These are phyloP conservation scores for Triops longicaudatus DNA, from an alignment of 1,140 invertebrate genomes.

Conservation along the genomic window DNA sequence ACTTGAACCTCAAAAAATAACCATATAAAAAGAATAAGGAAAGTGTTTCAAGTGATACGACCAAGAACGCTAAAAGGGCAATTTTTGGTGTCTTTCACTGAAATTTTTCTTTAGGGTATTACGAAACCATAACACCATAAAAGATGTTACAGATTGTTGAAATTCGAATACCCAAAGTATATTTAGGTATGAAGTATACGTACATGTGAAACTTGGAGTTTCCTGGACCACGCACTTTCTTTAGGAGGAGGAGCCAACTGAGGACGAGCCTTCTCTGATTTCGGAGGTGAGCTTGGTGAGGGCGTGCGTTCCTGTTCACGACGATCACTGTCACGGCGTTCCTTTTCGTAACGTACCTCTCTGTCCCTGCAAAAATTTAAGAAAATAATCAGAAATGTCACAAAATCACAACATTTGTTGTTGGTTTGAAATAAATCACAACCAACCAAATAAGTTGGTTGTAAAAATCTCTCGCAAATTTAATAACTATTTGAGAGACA, in stretches of 20 bases:
- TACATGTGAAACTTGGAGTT: background rate
- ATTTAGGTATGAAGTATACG: background rate
- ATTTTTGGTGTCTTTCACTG: background rate
- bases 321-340: background rate
- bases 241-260: background rate
- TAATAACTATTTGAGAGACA: too few relatives aligned
- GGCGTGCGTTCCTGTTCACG: background rate
- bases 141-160: background rate
- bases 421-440: too few relatives aligned
- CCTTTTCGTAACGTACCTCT: background rate
- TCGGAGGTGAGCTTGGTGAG: background rate
- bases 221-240: constrained; percentile 6
- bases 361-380: too few relatives aligned
- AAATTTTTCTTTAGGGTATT: background rate
- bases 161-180: background rate
- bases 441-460: too few relatives aligned
- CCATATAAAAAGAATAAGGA: background rate
- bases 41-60: background rate
- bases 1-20: too few relatives aligned
- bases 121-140: background rate
- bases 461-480: too few relatives aligned
- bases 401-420: too few relatives aligned
- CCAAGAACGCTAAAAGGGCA: background rate
- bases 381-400: too few relatives aligned
- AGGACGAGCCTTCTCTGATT: background rate